Base-by-base conservation (phyloP, 1,140 invertebrate species). In the Apolygus lucorum region DNA sequence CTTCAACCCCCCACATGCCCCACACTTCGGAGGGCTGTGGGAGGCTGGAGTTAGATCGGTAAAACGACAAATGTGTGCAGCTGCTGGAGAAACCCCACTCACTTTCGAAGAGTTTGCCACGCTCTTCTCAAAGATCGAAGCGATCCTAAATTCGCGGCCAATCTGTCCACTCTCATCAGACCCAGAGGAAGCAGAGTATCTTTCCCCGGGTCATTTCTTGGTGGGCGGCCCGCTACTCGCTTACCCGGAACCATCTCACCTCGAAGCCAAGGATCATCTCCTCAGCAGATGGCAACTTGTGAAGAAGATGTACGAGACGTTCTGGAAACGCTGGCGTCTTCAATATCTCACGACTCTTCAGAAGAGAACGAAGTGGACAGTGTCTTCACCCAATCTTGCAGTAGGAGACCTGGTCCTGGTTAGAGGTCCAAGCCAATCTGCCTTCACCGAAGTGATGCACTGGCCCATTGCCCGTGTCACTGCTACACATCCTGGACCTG, bases 131-230 rank as follows among this genome's bases (percentile, higher is more conserved):
- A 76, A 77, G 68, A 71, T 78, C 8, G 77, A 78, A 63, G 75
- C 77, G 1, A 67, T 75, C 42, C 68, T 79, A 2, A 81, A 81
- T 73, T 79, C 76, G 22, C 74, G 78, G 29, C 78, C 77, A n/a
- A 28, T 80, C n/a, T 77, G 73, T 28, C 75, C 77, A 28, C 42
- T 80, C 1, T 75, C 75, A 11, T 68, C 72, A 52, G 74, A 76
- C 71, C 76, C 75, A 42, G 70, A 72, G 64, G 77, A 79, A 59
- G 68, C 76, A 0, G 59, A 66, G 8, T 68, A 71, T 34, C 69
- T 80, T 2, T 77, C 79, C 1, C 77, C 78, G 25, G 74, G 73
- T n/a, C 75, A 78, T 65, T 78, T 77, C 49, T 72, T 78, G 0
- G 75, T 78, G 24, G 75, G 74, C 1, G 42, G 72, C 14, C 70